Conservation (phyloP, 1,140 invertebrate species). For the Pseudachorutes palmiensis region DNA sequence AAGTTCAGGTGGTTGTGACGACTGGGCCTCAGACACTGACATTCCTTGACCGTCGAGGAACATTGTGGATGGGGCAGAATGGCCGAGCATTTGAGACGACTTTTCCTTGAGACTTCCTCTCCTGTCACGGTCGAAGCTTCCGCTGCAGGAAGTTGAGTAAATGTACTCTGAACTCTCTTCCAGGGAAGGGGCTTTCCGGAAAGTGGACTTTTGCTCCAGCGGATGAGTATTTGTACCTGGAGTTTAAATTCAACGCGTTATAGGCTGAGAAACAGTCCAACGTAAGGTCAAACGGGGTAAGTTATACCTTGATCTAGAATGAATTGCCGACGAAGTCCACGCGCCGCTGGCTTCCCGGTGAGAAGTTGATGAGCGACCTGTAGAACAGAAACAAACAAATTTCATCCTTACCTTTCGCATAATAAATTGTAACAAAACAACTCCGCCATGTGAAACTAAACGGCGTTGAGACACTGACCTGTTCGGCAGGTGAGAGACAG, state of each 20-base stretch:
- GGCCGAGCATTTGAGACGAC: too few relatives aligned
- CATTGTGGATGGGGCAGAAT: background rate
- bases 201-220: background rate
- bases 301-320: slow-evolving; percentile 33
- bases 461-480: slow-evolving; percentile 14
- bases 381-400: too few relatives aligned
- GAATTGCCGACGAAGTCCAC: slow-evolving; percentile 35
- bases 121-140: background rate
- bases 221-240: slow-evolving; percentile 6
- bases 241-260: too few relatives aligned
- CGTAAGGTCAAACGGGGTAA: background rate
- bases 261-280: background rate
- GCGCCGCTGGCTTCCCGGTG: slow-evolving; percentile 33
- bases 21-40: background rate
- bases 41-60: background rate
- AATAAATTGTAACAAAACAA: too few relatives aligned
- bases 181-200: slow-evolving; percentile 32
- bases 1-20: background rate
- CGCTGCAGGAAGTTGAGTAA: slow-evolving; percentile 1
- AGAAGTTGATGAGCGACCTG: slow-evolving; percentile 37
- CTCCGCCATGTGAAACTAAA: too few relatives aligned
- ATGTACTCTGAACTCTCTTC: slow-evolving; percentile 25
- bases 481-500: slow-evolving; percentile 25
- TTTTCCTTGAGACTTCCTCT: background rate
- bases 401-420: too few relatives aligned